Conservation (phyloP, 30 jellyfish, hydroid and myxozoan species). For the Hydractinia symbiolongicarpus region DNA sequence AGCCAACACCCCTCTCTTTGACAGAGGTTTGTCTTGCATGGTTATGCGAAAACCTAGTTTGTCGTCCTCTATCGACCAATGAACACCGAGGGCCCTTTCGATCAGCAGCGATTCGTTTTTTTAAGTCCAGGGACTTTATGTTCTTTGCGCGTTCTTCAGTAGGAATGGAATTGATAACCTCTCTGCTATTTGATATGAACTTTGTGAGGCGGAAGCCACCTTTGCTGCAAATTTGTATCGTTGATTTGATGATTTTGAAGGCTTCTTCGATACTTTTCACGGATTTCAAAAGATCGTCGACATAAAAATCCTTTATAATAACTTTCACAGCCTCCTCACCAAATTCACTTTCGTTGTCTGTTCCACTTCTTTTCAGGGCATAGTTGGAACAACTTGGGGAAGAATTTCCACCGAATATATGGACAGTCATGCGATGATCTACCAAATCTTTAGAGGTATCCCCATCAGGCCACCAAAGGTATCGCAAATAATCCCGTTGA, state of each 20-base stretch:
- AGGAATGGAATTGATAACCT: conserved; percentile 31
- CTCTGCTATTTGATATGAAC: conserved; percentile 31
- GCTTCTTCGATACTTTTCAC: too few relatives aligned
- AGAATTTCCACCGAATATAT: too few relatives aligned
- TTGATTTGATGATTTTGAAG: too few relatives aligned
- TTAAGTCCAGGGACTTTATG: not conserved
- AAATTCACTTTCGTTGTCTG: not conserved
- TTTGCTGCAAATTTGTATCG: not conserved
- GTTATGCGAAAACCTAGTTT: not conserved
- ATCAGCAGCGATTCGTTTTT: too few relatives aligned
- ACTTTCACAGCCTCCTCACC: too few relatives aligned
- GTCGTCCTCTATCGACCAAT: too few relatives aligned
- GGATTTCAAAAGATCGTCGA: too few relatives aligned
- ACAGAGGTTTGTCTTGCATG: conserved; percentile 19
- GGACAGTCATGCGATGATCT: too few relatives aligned
- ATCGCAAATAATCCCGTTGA: conserved; percentile 21
- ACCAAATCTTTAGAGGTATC: too few relatives aligned
- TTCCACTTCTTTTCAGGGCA: not conserved
- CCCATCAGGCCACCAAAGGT: conserved; percentile 42
- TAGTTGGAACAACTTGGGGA: too few relatives aligned
- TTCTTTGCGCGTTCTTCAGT: conserved; percentile 29
- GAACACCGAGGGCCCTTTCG: too few relatives aligned
- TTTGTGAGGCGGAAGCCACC: not conserved
- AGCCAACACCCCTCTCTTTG: conserved; percentile 30
- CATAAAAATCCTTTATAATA: too few relatives aligned